Percentiles rank a stretch among this genome's conserved stretches.
These are phyloP conservation scores for Tenthredo livida DNA, from an alignment of 2,888 invertebrate species.

Conservation along the genomic window DNA sequence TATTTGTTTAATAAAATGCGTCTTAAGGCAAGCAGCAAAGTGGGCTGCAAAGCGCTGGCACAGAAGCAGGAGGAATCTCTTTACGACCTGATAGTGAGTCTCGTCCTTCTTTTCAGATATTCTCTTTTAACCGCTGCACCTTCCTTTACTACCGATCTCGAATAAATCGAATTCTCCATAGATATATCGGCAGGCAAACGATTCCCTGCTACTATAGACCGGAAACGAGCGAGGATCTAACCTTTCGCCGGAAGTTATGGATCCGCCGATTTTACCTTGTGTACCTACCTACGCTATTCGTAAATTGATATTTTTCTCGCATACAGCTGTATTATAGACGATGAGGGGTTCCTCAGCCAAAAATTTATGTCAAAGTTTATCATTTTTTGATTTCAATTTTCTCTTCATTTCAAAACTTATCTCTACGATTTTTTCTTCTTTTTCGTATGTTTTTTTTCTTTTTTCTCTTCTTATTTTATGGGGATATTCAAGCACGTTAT, in stretches of 20 bases:
- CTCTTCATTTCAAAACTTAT: neutral
- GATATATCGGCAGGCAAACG: slow-evolving; percentile 49
- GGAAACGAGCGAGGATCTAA: neutral
- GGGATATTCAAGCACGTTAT: slow-evolving; percentile 17
- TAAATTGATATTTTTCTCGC: slow-evolving; percentile 25
- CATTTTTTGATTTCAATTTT: neutral
- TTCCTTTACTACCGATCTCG: slow-evolving; percentile 25
- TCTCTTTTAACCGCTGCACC: slow-evolving; percentile 56
- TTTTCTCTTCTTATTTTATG: neutral
- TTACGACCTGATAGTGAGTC: slow-evolving; percentile 56
- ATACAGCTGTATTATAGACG: neutral
- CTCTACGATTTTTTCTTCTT: neutral
- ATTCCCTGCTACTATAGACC: slow-evolving; percentile 25
- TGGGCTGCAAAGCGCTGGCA: slow-evolving; percentile 54
- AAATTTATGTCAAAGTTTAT: neutral
- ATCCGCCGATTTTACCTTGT: neutral
- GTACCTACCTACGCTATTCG: neutral
- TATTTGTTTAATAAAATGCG: slow-evolving; percentile 58
- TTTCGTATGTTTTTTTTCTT: neutral
- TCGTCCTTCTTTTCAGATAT: slow-evolving; percentile 54
- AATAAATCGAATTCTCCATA: slow-evolving; percentile 49
- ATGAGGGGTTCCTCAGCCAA: neutral
- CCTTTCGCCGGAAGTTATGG: slow-evolving; percentile 18
- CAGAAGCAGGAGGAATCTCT: slow-evolving; percentile 59
- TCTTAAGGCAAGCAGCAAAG: slow-evolving; percentile 26